Conservation (phyloP, 2,113 vertebrate genomes). For the Salvelinus namaycush region DNA sequence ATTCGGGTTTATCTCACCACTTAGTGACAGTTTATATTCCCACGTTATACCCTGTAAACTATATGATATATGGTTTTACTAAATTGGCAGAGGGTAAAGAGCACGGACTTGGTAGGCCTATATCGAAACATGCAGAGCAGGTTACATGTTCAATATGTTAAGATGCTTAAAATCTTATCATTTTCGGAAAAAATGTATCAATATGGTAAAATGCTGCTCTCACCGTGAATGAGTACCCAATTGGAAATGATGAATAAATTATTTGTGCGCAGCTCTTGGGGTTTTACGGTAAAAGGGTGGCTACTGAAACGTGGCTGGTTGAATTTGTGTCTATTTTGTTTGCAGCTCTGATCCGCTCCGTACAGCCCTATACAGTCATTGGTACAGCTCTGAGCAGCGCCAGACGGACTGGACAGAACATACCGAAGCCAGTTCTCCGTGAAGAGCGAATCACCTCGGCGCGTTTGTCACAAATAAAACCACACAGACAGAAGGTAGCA, state of each 20-base stretch:
- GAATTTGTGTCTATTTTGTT: slow-evolving; percentile 53
- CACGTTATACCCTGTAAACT: no score
- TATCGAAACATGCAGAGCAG: not conserved
- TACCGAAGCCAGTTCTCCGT: not conserved
- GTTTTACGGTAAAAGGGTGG: slow-evolving; percentile 60
- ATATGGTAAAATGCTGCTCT: no score
- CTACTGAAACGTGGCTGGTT: slow-evolving; percentile 51
- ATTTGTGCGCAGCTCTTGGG: not conserved
- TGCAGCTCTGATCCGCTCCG: slow-evolving; percentile 26
- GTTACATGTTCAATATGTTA: no score
- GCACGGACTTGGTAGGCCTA: not conserved
- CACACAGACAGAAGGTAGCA: not conserved
- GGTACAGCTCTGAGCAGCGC: not conserved
- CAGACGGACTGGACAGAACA: not conserved
- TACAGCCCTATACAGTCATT: slow-evolving; percentile 2
- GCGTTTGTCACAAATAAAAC: not conserved
- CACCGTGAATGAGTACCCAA: no score
- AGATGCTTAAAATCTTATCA: no score
- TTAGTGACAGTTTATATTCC: no score
- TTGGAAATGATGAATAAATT: not conserved
- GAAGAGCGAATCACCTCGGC: not conserved
- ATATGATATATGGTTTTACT: no score
- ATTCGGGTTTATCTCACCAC: no score
- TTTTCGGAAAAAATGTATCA: no score
- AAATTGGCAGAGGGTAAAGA: no score